Percentiles rank a stretch among this genome's conserved stretches.
Evolutionary conservation across 2,113 vertebrate genomes (phyloP).

Genomic region (Plectropomus leopardus): DNA sequence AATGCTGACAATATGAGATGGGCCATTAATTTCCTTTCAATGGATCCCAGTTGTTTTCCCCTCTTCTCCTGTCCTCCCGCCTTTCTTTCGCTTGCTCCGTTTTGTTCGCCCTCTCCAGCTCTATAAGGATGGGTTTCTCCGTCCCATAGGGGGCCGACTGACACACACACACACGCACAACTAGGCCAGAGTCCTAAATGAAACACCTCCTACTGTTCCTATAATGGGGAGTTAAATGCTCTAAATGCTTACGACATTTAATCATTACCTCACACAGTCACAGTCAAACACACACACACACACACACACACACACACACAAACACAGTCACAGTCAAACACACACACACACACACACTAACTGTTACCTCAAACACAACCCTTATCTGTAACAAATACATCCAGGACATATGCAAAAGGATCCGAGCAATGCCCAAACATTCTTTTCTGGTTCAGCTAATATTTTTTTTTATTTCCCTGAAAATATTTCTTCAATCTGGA

Average conservation of each 20-base stretch:
- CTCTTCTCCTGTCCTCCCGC: conserved; percentile 58
- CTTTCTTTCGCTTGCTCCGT: conserved; percentile 54
- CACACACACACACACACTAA: conserved; percentile 41
- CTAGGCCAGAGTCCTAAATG: conserved; percentile 65
- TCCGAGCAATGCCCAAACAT: conserved; percentile 28
- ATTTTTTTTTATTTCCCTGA: conserved; percentile 51
- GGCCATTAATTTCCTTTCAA: conserved; percentile 78
- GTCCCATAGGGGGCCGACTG: conserved; percentile 49
- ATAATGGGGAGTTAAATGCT: conserved; percentile 79
- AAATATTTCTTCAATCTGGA: conserved; percentile 76
- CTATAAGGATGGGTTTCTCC: conserved; percentile 53
- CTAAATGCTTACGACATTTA: conserved; percentile 77
- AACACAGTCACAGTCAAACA: too few relatives aligned
- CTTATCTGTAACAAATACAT: conserved; percentile 43
- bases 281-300: conserved; percentile 19
- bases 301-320: conserved; percentile 37
- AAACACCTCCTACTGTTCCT: conserved; percentile 75
- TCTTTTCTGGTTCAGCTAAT: conserved; percentile 54
- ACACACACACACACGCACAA: conserved; percentile 41
- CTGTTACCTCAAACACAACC: conserved; percentile 31
- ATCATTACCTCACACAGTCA: conserved; percentile 72
- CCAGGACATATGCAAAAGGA: conserved; percentile 61
- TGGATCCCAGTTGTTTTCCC: conserved; percentile 71
- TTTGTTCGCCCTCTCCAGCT: conserved; percentile 62
- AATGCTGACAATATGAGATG: conserved; percentile 76